Evolutionary conservation across 2,888 invertebrate species (phyloP), one percentile per base, ranked within the genome.

Genomic region (Rhamnusium bicolor): DNA sequence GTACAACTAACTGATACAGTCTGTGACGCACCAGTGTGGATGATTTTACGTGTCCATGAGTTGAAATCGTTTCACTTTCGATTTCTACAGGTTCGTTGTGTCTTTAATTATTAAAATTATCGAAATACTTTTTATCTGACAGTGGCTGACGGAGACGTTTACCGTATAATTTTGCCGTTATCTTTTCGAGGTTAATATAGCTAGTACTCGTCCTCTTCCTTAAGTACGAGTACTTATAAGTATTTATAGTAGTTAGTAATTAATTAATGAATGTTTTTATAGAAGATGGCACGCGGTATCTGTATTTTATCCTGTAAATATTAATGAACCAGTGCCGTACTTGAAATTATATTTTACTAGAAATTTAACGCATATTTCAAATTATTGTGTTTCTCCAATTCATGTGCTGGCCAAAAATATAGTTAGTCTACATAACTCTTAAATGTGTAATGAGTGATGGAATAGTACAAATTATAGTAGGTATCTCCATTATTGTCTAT

Each of bases 21-120:
- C 21, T 29, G n/a, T 70, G 73, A 77, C 73, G 74, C 75, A 68
- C 58, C 69, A 46, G 51, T 72, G 75, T 56, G 27, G 62, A 75
- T 68, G 73, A 62, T 71, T 73, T 61, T 21, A 32, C 32, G 24
- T 65, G 65, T 49, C 24, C 63, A 51, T 51, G 65, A 62, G 71
- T 67, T 46, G 47, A 60, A 24, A 60, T 51, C 16, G 63, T 21
- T 66, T 60, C 66, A 65, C 71, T 71, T 71, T 71, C 65, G 58
- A 66, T 60, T 71, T 63, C 14, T 65, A 61, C 61, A n/a, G 46
- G 21, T 46, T 29, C n/a, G 61, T 10, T 24, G 46, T 46, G 8
- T 18, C 19, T 21, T 61, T 46, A 61, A n/a, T 21, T 19, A 18
- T 40, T 61, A 19, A 21, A 16, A 46, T 61, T 46, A 19, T 61